phyloP scores from a whole-genome alignment of 2,113 vertebrate genomes.

The Tachysurus vachellii region DNA sequence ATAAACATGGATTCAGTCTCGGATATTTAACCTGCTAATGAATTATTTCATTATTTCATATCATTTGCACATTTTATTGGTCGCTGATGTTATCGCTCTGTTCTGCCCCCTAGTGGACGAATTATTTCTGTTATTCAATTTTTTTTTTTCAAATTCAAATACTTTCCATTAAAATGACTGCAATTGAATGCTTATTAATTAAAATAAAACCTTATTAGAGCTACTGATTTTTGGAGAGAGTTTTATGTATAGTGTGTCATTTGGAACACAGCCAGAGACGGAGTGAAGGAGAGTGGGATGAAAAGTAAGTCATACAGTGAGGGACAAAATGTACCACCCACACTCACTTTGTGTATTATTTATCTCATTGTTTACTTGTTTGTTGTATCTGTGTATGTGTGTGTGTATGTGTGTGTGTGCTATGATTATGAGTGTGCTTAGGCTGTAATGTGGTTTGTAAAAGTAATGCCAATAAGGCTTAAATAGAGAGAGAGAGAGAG shows the following conservation, averaged over 20 bases:
- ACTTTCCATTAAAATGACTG: not conserved
- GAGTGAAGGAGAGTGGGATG: not conserved
- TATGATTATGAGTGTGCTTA: not conserved
- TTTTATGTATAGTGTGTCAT: not conserved
- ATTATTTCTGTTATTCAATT: too few species aligned
- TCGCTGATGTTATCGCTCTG: not conserved
- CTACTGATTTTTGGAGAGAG: not conserved
- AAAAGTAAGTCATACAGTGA: not conserved
- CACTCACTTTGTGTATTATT: not conserved
- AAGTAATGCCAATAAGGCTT: not conserved
- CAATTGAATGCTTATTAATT: too few species aligned
- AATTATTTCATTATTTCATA: not conserved
- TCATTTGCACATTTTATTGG: not conserved
- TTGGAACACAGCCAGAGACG: not conserved
- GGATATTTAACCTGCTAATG: not conserved
- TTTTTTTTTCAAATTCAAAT: too few species aligned
- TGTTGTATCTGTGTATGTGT: not conserved
- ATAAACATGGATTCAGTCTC: not conserved
- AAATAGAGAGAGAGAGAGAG: conserved; percentile 8
- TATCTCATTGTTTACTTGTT: not conserved
- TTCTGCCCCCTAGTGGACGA: too few species aligned
- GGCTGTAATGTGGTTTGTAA: not conserved
- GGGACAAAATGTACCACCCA: not conserved
- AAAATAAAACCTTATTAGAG: not conserved
- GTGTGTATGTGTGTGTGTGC: not conserved